Evolutionary conservation across 2,113 vertebrate genomes (phyloP).

Genomic region (Castor canadensis): DNA sequence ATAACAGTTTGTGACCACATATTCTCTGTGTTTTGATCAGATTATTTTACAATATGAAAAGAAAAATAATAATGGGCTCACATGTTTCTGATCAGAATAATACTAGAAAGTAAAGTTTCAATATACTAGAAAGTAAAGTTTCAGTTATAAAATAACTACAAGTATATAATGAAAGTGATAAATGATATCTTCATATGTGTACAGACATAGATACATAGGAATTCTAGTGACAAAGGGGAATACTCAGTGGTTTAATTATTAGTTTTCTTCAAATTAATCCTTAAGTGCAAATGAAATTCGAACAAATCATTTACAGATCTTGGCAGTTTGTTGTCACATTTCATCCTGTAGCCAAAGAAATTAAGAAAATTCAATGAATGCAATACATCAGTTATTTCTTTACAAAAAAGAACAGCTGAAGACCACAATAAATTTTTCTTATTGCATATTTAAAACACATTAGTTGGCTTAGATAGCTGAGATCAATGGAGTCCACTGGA

Average conservation of each 20-base stretch:
- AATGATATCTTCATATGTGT: too few species aligned
- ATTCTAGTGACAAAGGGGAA: not conserved
- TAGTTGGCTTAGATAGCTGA: not conserved
- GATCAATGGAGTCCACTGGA: not conserved
- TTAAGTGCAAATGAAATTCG: not conserved
- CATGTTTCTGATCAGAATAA: not conserved
- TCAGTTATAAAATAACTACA: not conserved
- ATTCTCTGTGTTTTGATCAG: not conserved
- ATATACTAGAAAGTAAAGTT: too few species aligned
- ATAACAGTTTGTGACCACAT: not conserved
- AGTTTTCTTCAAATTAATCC: not conserved
- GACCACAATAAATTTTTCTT: not conserved
- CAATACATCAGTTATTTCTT: too few species aligned
- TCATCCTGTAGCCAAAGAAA: not conserved
- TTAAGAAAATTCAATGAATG: not conserved
- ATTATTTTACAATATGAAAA: not conserved
- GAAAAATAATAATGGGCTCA: not conserved
- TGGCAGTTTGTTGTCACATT: too few species aligned
- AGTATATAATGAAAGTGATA: not conserved
- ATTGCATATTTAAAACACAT: not conserved
- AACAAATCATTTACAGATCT: not conserved
- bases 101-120: not conserved
- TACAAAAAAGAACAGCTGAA: not conserved
- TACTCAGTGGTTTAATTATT: not conserved
- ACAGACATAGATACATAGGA: too few species aligned